These are phyloP conservation scores for Dolomedes plantarius DNA, from an alignment of 2,888 invertebrate species.

Conservation along the genomic window DNA sequence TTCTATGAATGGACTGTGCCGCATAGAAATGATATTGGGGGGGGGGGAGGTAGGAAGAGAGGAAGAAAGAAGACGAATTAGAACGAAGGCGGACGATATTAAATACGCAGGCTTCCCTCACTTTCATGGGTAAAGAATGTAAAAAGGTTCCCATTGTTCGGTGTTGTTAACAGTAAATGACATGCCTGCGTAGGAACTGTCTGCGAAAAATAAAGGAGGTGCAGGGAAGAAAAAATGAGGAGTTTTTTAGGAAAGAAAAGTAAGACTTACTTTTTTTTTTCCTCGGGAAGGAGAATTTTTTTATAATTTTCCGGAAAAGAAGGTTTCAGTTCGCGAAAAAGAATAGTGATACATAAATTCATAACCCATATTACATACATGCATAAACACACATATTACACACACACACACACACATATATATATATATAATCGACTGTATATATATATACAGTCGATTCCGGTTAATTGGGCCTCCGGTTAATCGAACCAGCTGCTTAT, in stretches of 20 bases:
- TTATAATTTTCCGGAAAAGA: too few relatives aligned
- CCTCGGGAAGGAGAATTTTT: too few relatives aligned
- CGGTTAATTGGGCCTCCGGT: too few relatives aligned
- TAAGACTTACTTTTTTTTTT: too few relatives aligned
- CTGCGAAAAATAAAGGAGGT: neutral
- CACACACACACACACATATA: too few relatives aligned
- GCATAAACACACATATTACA: too few relatives aligned
- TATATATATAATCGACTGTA: too few relatives aligned
- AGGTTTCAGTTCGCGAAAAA: too few relatives aligned
- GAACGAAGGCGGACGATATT: conserved; percentile 42
- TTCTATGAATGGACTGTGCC: neutral
- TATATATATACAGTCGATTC: too few relatives aligned
- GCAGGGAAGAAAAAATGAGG: neutral
- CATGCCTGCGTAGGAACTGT: conserved; percentile 7
- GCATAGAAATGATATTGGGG: conserved; percentile 23
- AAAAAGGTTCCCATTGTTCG: conserved; percentile 21
- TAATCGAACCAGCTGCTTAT: too few relatives aligned
- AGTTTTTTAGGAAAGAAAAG: neutral
- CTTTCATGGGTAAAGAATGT: conserved; percentile 21
- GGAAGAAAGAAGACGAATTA: conserved; percentile 43
- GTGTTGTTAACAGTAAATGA: conserved; percentile 39
- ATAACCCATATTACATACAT: too few relatives aligned
- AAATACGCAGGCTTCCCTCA: conserved; percentile 23
- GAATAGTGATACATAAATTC: too few relatives aligned
- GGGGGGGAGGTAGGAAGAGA: neutral